Conservation (phyloP, 1,140 invertebrate genomes). For the Bombus difficillimus region DNA sequence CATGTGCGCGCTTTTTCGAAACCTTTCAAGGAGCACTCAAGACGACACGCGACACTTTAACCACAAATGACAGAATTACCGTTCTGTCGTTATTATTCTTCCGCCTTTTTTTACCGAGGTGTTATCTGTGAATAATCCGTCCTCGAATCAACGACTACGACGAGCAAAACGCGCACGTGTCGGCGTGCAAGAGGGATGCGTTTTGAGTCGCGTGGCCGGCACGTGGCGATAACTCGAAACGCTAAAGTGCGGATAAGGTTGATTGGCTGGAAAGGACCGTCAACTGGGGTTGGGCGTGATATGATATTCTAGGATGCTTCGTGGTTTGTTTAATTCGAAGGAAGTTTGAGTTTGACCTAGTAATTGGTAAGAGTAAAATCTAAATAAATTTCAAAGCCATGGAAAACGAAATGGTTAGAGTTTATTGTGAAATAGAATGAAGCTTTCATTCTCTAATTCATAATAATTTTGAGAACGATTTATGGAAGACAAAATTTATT, state of each 20-base stretch:
- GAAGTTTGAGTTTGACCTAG: not conserved
- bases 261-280: constrained; percentile 61
- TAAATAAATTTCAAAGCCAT: not conserved
- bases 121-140: constrained; percentile 48
- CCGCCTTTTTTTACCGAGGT: constrained; percentile 28
- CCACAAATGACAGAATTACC: constrained; percentile 59
- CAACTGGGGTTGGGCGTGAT: constrained; percentile 2
- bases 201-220: constrained; percentile 64
- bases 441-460: not conserved
- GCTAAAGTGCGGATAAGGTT: constrained; percentile 28
- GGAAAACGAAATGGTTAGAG: not conserved
- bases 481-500: not conserved
- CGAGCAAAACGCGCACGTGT: constrained; percentile 37
- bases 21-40: constrained; percentile 36
- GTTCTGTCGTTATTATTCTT: constrained; percentile 57
- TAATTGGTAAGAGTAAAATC: not conserved
- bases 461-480: not conserved
- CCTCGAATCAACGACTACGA: constrained; percentile 32
- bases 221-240: constrained; percentile 59
- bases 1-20: not conserved
- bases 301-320: not conserved
- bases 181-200: constrained; percentile 26
- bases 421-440: not conserved
- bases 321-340: not conserved
- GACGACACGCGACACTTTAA: constrained; percentile 64